Base-by-base conservation (phyloP, 1,140 invertebrate species). In the Zophobas morio region DNA sequence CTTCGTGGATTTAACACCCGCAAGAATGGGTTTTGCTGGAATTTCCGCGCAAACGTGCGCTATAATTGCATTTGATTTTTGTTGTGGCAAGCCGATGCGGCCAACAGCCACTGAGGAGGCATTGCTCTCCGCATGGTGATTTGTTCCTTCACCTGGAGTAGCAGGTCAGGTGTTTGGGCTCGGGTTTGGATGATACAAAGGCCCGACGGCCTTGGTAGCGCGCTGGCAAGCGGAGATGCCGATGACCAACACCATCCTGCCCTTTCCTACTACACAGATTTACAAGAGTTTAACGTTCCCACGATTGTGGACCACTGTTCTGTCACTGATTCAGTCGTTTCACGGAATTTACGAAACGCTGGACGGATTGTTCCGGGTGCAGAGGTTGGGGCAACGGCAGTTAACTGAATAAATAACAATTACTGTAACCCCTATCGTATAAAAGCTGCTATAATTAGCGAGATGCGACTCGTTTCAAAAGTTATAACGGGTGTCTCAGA, bases 161-260 rank as follows among this genome's bases (percentile, higher is more conserved):
- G 71, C 71, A 73, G 71, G 71, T 73, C 71, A 73, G 71, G 71
- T 73, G 71, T 73, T 73, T 73, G 71, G 71, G 71, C 71, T 73
- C 54, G 71, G 54, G 71, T 73, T 73, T 42, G 51, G 70, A 56
- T 63, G 66, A 73, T 78, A 74, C 77, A 78, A 74, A 74, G 76
- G 76, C 76, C 71, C 71, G 77, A 73, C 77, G 77, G 71, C 77
- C 77, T 78, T 78, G 77, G 60, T 46, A 66, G 54, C 20, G 20
- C 20, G 20, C 66, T 33, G 47, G 73, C 71, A 78, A 78, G 70
- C 72, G 40, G 77, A 78, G 73, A 78, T 75, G 77, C 77, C 77
- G 77, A 78, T 78, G 77, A 78, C 73, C 77, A 78, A 74, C 76
- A 57, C 53, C 54, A 73, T 56, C 71, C 60, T 66, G 60, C 60